Conservation (phyloP, 2,888 invertebrate genomes). For the Slavum lentiscoides region DNA sequence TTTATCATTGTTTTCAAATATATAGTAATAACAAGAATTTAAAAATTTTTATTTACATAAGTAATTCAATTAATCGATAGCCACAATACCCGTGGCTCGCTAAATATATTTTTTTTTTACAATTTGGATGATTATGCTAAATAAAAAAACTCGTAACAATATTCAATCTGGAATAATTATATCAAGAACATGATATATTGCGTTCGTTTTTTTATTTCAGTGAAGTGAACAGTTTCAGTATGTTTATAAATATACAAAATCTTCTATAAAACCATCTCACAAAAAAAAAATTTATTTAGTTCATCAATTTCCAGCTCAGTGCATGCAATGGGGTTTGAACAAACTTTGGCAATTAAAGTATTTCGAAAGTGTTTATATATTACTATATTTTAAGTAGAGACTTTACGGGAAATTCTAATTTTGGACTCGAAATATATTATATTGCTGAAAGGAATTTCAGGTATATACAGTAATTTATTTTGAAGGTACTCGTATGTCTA, state of each 20-base stretch:
- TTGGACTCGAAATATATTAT: not conserved
- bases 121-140: too few species aligned
- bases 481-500: constrained; percentile 15
- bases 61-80: too few species aligned
- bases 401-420: constrained; percentile 22
- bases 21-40: too few species aligned
- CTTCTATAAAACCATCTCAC: not conserved
- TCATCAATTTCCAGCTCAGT: constrained; percentile 31
- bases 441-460: constrained; percentile 30
- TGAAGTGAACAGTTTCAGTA: not conserved
- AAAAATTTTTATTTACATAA: too few species aligned
- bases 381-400: constrained; percentile 17
- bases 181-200: too few species aligned
- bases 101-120: too few species aligned
- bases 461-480: constrained; percentile 20
- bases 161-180: too few species aligned
- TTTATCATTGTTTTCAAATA: too few species aligned
- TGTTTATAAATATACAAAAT: not conserved
- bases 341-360: constrained; percentile 44
- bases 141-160: too few species aligned
- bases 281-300: not conserved
- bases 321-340: not conserved
- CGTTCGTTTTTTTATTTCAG: too few species aligned
- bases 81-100: too few species aligned
- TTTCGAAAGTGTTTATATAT: constrained; percentile 23